These are phyloP conservation scores for Chironomus riparius DNA, from an alignment of 2,888 invertebrate species.

Conservation along the genomic window DNA sequence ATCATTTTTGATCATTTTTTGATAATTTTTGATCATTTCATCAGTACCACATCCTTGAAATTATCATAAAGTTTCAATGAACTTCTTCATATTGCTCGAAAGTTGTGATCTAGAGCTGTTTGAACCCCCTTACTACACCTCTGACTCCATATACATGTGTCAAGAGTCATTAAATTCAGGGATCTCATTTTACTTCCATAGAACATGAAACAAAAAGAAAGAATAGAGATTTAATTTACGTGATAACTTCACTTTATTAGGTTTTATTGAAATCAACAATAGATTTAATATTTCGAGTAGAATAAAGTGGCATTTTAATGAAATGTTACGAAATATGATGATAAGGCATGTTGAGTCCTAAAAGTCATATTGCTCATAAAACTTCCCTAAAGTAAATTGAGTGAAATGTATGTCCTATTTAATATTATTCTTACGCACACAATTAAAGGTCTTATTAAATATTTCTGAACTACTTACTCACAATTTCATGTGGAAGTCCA, in stretches of 20 bases:
- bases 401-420: background rate
- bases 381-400: background rate
- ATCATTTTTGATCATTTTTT: no score
- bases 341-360: background rate
- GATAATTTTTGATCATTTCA: no score
- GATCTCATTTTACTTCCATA: background rate
- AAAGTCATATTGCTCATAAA: background rate
- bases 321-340: background rate
- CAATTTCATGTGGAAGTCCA: background rate
- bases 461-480: background rate
- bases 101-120: no score
- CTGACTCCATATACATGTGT: background rate
- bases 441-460: background rate
- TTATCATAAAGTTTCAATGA: no score
- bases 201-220: background rate
- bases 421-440: background rate
- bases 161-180: background rate
- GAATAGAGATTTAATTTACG: conserved; percentile 21
- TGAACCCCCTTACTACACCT: background rate
- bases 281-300: background rate
- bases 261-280: conserved; percentile 11
- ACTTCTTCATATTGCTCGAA: no score
- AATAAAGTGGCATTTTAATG: background rate
- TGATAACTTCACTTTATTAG: conserved; percentile 8
- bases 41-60: no score